Evolutionary conservation across 2,113 vertebrate genomes (phyloP).

Genomic region (Tapirus terrestris): DNA sequence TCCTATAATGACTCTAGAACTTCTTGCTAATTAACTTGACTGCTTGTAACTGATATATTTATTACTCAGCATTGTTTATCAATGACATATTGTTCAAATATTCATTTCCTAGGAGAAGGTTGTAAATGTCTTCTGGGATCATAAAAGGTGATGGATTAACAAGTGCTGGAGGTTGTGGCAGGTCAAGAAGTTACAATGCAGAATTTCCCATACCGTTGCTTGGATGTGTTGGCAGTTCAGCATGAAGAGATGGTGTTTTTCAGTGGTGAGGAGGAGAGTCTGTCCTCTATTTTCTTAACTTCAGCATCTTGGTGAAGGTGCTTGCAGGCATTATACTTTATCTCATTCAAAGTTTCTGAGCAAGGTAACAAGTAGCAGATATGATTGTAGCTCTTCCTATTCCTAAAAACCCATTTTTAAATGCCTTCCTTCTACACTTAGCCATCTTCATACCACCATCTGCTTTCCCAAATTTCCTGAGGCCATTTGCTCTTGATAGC

Average conservation of each 20-base stretch:
- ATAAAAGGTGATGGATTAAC: constrained; percentile 70
- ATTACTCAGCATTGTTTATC: constrained; percentile 69
- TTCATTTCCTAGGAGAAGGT: constrained; percentile 64
- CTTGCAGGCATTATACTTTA: background rate
- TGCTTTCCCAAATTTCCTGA: background rate
- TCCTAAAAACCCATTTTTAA: constrained; percentile 9
- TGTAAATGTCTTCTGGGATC: constrained; percentile 69
- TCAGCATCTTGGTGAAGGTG: background rate
- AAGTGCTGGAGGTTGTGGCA: constrained; percentile 9
- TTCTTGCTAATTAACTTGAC: constrained; percentile 66
- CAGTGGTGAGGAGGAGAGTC: background rate
- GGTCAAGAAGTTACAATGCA: constrained; percentile 60
- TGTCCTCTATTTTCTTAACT: constrained; percentile 1
- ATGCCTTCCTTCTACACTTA: background rate
- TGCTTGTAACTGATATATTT: constrained; percentile 59
- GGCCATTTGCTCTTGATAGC: background rate
- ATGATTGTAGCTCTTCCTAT: background rate
- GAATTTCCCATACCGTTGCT: background rate
- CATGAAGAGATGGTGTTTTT: constrained; percentile 3
- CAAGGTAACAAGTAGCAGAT: background rate
- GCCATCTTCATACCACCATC: background rate
- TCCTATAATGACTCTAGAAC: constrained; percentile 46
- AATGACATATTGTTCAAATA: constrained; percentile 62
- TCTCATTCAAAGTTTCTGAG: constrained; percentile 43
- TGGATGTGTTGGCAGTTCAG: background rate